phyloP scores from a whole-genome alignment of 2,113 vertebrate species.

The Tetrax tetrax region DNA sequence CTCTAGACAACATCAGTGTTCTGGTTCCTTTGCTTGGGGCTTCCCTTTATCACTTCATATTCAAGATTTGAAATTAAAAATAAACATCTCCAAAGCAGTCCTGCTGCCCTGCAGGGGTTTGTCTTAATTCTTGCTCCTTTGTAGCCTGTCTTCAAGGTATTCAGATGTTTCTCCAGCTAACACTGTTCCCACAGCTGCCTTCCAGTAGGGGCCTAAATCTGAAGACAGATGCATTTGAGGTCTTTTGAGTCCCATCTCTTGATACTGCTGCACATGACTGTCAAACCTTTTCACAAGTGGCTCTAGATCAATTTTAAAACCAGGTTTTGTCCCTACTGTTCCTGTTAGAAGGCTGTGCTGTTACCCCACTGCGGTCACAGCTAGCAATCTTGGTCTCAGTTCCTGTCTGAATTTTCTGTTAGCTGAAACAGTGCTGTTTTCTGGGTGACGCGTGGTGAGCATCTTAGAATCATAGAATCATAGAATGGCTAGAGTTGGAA shows the following conservation, averaged over 20 bases:
- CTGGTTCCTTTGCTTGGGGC: slow-evolving; percentile 42
- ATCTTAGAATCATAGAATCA: no score
- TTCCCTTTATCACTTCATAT: slow-evolving; percentile 21
- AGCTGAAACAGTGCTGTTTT: neutral
- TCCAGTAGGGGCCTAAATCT: neutral
- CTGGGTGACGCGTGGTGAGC: neutral
- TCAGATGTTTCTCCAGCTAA: slow-evolving; percentile 5
- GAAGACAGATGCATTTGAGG: neutral
- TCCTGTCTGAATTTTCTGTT: neutral
- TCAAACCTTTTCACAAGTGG: neutral
- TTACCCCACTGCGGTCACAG: neutral
- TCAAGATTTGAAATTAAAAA: slow-evolving; percentile 37
- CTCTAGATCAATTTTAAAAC: neutral
- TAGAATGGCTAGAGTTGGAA: no score
- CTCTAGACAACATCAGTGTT: neutral
- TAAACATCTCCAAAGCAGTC: slow-evolving; percentile 20
- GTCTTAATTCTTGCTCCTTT: slow-evolving; percentile 14
- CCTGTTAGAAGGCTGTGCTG: neutral
- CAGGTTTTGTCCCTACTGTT: neutral
- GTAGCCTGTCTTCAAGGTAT: slow-evolving; percentile 19
- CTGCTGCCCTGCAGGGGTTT: neutral
- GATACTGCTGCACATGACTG: neutral
- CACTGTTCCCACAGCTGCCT: neutral
- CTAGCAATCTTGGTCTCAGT: neutral
- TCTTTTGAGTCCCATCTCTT: neutral